phyloP scores from a whole-genome alignment of 2,888 invertebrate species.

The Gandaritis pyraliata region DNA sequence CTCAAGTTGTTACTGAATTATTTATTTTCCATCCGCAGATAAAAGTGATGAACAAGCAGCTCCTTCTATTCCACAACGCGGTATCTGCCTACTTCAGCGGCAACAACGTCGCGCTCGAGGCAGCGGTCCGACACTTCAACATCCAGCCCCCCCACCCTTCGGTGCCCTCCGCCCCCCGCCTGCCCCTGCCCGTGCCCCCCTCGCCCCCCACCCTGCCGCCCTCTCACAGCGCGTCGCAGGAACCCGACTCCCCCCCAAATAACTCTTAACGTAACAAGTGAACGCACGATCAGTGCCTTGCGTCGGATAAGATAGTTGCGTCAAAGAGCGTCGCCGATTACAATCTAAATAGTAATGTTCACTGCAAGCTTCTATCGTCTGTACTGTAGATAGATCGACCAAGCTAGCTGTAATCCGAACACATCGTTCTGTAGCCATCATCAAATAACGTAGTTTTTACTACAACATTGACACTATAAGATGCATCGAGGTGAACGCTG shows the following conservation, averaged over 20 bases:
- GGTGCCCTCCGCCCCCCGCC: conserved; percentile 24
- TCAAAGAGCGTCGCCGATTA: not conserved
- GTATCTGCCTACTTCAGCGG: conserved; percentile 98
- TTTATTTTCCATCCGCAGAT: conserved; percentile 87
- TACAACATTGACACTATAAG: too few relatives aligned
- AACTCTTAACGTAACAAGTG: conserved; percentile 12
- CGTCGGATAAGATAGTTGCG: not conserved
- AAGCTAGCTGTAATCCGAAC: too few relatives aligned
- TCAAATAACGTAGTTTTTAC: too few relatives aligned
- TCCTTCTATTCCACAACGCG: conserved; percentile 97
- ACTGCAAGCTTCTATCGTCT: not conserved
- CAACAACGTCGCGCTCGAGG: conserved; percentile 96
- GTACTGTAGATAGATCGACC: not conserved
- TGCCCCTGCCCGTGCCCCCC: conserved; percentile 25
- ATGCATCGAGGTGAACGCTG: too few relatives aligned
- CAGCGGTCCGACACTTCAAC: conserved; percentile 97
- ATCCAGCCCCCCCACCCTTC: conserved; percentile 70
- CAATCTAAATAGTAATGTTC: not conserved
- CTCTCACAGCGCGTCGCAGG: conserved; percentile 18
- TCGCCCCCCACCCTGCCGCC: conserved; percentile 13
- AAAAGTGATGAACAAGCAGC: conserved; percentile 99
- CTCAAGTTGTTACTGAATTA: too few relatives aligned
- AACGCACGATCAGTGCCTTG: conserved; percentile 13
- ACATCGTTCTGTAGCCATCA: too few relatives aligned
- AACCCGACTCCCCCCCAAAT: conserved; percentile 21